phyloP scores from a whole-genome alignment of 2,797 vertebrate genomes.

The Odontamblyopus rebecca region DNA sequence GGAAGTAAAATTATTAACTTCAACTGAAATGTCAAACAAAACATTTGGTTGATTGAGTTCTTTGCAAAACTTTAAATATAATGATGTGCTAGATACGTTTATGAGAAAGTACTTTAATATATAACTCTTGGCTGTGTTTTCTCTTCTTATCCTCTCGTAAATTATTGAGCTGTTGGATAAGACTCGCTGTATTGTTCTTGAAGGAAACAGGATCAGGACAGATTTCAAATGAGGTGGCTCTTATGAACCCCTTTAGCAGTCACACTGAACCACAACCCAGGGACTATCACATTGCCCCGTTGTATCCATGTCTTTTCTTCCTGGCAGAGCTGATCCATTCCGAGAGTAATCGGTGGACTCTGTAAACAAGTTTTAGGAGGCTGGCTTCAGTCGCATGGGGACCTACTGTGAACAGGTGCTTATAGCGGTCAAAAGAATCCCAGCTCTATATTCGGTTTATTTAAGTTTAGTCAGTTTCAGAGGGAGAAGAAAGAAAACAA shows the following conservation, averaged over 20 bases:
- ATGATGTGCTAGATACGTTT: too few species aligned
- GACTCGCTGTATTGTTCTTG: background rate
- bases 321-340: constrained; percentile 16
- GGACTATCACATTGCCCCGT: background rate
- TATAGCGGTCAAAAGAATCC: background rate
- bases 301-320: background rate
- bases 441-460: background rate
- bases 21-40: too few species aligned
- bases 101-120: too few species aligned
- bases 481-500: constrained; percentile 15
- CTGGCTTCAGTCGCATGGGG: background rate
- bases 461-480: constrained; percentile 1
- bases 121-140: too few species aligned
- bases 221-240: background rate
- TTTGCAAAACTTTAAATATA: too few species aligned
- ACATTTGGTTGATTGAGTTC: too few species aligned
- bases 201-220: background rate
- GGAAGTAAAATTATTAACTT: too few species aligned
- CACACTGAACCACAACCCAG: background rate
- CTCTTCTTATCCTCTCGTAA: too few species aligned
- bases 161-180: background rate
- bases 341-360: constrained; percentile 1
- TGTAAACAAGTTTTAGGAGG: constrained; percentile 28
- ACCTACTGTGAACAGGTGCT: constrained; percentile 7
- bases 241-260: background rate